These are phyloP conservation scores for Centropus bengalensis DNA, from an alignment of 2,113 vertebrate genomes.

Conservation along the genomic window DNA sequence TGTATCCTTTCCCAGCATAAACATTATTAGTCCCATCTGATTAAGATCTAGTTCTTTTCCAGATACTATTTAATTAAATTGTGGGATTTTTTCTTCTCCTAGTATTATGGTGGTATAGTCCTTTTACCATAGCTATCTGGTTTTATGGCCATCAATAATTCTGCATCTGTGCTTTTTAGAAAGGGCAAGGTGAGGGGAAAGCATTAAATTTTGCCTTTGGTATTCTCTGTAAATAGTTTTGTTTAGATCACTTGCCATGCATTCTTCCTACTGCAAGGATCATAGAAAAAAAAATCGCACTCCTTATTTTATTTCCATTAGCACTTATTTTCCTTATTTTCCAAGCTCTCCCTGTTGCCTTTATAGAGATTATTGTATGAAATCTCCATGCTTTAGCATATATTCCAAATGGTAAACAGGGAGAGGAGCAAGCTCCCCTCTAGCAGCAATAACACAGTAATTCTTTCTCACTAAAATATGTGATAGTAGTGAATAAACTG, in stretches of 20 bases:
- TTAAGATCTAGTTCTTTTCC: neutral
- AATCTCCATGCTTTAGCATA: neutral
- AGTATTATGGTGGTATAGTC: neutral
- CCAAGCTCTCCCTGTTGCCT: neutral
- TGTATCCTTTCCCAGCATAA: neutral
- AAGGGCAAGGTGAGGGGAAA: neutral
- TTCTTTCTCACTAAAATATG: neutral
- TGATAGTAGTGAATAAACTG: neutral
- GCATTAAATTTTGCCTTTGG: neutral
- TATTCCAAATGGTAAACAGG: neutral
- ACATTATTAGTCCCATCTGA: neutral
- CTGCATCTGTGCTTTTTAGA: neutral
- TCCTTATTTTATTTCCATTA: neutral
- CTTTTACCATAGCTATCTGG: neutral
- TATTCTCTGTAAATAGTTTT: neutral
- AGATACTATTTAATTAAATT: neutral
- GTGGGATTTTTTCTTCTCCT: neutral
- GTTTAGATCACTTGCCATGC: neutral
- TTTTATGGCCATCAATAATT: neutral
- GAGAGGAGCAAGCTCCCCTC: neutral
- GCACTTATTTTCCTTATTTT: neutral
- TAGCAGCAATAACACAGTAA: neutral
- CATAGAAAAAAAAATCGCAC: neutral
- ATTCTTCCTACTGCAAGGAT: neutral
- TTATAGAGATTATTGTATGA: neutral